phyloP scores from a whole-genome alignment of 1,140 invertebrate species.

The Drosophila ficusphila region DNA sequence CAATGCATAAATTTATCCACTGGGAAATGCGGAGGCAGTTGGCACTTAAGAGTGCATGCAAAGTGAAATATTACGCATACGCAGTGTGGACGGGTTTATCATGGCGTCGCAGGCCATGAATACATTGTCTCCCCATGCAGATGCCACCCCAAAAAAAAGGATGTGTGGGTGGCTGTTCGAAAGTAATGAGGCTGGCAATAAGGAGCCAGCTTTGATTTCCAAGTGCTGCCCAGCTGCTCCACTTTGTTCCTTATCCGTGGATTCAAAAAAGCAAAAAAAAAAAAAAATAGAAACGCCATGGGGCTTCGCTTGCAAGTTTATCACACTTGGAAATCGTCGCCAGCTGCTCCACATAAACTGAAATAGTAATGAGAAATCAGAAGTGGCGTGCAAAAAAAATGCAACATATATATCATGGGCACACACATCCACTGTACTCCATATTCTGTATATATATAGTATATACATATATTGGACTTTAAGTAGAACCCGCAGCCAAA shows the following conservation, averaged over 20 bases:
- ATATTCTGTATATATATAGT: background rate
- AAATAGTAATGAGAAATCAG: slow-evolving; percentile 79
- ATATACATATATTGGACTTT: background rate
- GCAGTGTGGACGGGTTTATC: slow-evolving; percentile 58
- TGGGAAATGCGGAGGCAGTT: slow-evolving; percentile 11
- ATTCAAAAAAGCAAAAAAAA: too few species aligned
- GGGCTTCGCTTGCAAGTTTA: slow-evolving; percentile 54
- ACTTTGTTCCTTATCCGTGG: slow-evolving; percentile 2
- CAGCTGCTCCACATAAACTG: slow-evolving; percentile 69
- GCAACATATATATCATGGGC: slow-evolving; percentile 33
- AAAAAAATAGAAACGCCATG: slow-evolving; percentile 15
- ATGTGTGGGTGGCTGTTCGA: slow-evolving; percentile 35
- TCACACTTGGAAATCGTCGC: slow-evolving; percentile 71
- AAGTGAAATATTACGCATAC: slow-evolving; percentile 75
- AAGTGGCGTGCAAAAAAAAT: slow-evolving; percentile 44
- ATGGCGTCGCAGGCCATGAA: slow-evolving; percentile 35
- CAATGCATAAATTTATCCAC: slow-evolving; percentile 70
- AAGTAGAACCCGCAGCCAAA: slow-evolving; percentile 31
- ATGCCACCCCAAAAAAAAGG: background rate
- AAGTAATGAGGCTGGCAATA: slow-evolving; percentile 65
- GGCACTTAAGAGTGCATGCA: slow-evolving; percentile 52
- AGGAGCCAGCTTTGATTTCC: slow-evolving; percentile 54
- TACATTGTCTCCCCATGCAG: slow-evolving; percentile 29
- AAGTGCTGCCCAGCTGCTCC: slow-evolving; percentile 51
- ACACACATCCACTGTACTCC: slow-evolving; percentile 25